Base-by-base conservation (phyloP, 2,888 invertebrate genomes). In the Gandaritis pyraliata region DNA sequence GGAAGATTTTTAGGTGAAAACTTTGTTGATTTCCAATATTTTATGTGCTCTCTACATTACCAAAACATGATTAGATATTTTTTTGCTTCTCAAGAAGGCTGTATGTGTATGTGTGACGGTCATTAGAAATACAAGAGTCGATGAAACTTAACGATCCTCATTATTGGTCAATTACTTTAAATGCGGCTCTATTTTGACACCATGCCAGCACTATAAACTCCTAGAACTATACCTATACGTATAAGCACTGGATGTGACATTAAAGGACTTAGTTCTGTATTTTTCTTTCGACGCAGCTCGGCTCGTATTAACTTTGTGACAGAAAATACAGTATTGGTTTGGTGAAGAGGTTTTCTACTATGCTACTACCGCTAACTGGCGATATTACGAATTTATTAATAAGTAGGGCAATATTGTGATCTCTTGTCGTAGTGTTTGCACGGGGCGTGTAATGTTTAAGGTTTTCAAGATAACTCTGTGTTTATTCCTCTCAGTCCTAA, bases 181-280 rank as follows among this genome's bases (percentile, higher is more conserved):
- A 38, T 13, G 6, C 13, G 13, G 15, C 13, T 3, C n/a, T n/a
- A n/a, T n/a, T 41, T 41, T 41, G 15, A 16, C 15, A 41, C 16
- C 11, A 43, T 16, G 43, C 16, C 43, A 43, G 3, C 43, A 16
- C 43, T 43, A 16, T 16, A 16, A 43, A 3, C 16, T 43, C 16
- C 10, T 43, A 43, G 10, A 16, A 16, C 80, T 84, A 69, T 80
- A 76, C 71, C 69, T 80, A 76, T 72, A 62, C 33, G 49, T 38
- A 58, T 57, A 18, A 18, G 8, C 45, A 16, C 68, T 72, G 66
- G 72, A 71, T 59, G 58, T 10, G 69, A 58, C 60, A 55, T 53
- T 62, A 58, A 38, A 54, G 53, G 61, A 62, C 52, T 60, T 51
- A 57, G 46, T 48, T 56, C 54, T 70, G 59, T 54, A 64, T 71